phyloP scores from a whole-genome alignment of 2,888 invertebrate species.

The Hemistola chrysoprasaria region DNA sequence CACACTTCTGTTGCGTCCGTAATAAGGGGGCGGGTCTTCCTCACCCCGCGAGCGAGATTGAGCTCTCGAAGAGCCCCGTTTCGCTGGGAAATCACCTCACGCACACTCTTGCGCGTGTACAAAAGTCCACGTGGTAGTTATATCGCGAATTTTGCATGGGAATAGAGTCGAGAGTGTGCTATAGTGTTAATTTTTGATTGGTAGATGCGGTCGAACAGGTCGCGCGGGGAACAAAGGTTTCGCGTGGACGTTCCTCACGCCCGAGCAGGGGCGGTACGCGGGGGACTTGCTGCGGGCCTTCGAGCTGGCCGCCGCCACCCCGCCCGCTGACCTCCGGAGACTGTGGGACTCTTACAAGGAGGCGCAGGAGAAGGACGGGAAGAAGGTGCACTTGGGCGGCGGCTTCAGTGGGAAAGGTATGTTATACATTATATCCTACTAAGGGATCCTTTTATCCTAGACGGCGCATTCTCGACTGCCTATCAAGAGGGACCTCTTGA shows the following conservation, averaged over 20 bases:
- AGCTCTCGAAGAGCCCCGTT: too few relatives aligned
- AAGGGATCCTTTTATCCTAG: too few relatives aligned
- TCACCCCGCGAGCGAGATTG: too few relatives aligned
- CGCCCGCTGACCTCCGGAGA: constrained; percentile 89
- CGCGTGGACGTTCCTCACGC: constrained; percentile 98
- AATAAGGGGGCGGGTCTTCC: too few relatives aligned
- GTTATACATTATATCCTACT: too few relatives aligned
- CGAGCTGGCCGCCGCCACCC: constrained; percentile 89
- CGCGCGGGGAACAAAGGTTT: constrained; percentile 97
- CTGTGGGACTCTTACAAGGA: constrained; percentile 95
- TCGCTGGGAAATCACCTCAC: too few relatives aligned
- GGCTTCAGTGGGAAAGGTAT: constrained; percentile 95
- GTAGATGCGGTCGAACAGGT: constrained; percentile 94
- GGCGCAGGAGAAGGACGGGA: constrained; percentile 94
- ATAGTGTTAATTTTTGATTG: background rate
- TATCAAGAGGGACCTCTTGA: too few relatives aligned
- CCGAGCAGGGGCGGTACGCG: constrained; percentile 96
- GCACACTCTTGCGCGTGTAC: too few relatives aligned
- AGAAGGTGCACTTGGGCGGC: constrained; percentile 95
- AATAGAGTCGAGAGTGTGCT: background rate
- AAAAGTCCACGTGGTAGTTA: too few relatives aligned
- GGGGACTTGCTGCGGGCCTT: constrained; percentile 96
- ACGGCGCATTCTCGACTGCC: too few relatives aligned
- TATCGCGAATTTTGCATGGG: too few relatives aligned
- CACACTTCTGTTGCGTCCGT: too few relatives aligned